Base-by-base conservation (phyloP, 2,113 vertebrate species). In the Catharus fuscescens region DNA sequence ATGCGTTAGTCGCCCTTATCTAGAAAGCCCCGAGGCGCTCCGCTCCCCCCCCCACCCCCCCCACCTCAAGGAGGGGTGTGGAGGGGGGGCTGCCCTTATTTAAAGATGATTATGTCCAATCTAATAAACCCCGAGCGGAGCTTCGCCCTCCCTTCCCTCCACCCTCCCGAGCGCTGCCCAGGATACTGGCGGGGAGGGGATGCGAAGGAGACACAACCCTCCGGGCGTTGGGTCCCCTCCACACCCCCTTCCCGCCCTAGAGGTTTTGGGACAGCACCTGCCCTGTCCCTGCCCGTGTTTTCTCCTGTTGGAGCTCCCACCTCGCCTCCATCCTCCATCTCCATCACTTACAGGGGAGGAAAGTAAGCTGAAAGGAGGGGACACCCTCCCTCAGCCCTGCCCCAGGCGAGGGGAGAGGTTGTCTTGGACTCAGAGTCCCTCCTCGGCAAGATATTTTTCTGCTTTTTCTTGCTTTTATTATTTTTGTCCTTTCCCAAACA, bases 61-160 rank as follows among this genome's bases (percentile, higher is more conserved):
- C 60, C 71, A 69, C 83, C 62, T 65, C 70, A 32, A 56, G 52
- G 86, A 82, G 93, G 93, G 83, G 93, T 57, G 92, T 78, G 89
- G 76, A 66, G 74, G 65, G 91, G 95, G 91, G 90, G 93, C 67
- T 96, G 95, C 95, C 95, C 87, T 91, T 96, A 93, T 95, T 93
- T 91, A 96, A 96, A 95, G 97, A 98, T 94, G 95, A 97, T 97
- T 97, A 98, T 98, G 97, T 96, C 97, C 98, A 97, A 97, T 94
- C 97, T 97, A 97, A 95, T 98, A 97, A 98, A 97, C 95, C 93
- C 92, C 59, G 90, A 89, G 83, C 87, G 95, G 95, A 96, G 96
- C 97, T 95, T 98, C 97, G 94, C 97, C 96, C 96, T 96, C 90
- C 91, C 92, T 90, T 92, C 89, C 91, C 91, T 93, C 94, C 96